phyloP scores from a whole-genome alignment of 2,113 vertebrate species.

The Ophiodon elongatus region DNA sequence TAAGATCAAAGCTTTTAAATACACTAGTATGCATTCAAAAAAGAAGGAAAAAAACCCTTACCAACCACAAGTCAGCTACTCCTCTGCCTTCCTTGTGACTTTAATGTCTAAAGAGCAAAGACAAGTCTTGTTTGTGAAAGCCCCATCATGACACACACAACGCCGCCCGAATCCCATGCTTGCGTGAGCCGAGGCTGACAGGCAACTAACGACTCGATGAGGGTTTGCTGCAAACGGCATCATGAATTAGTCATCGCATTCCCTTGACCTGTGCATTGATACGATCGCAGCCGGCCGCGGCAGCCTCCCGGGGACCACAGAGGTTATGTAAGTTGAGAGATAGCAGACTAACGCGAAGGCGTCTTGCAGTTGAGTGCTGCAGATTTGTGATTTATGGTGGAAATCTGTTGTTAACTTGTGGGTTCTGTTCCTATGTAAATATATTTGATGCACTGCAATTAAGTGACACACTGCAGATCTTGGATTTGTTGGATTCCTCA shows the following conservation, averaged over 20 bases:
- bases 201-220: conserved; percentile 60
- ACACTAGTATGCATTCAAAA: conserved; percentile 31
- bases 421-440: conserved; percentile 30
- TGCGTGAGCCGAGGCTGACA: conserved; percentile 45
- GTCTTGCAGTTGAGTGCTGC: conserved; percentile 17
- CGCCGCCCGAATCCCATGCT: conserved; percentile 30
- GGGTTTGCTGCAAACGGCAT: conserved; percentile 44
- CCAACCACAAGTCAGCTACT: neutral
- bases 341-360: conserved; percentile 6
- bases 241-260: conserved; percentile 71
- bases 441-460: conserved; percentile 19
- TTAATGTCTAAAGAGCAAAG: conserved; percentile 16
- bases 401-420: conserved; percentile 32
- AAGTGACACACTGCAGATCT: neutral
- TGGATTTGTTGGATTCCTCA: neutral
- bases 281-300: conserved; percentile 44
- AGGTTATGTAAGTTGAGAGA: conserved; percentile 65
- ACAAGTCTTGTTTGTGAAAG: conserved; percentile 56
- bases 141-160: conserved; percentile 30
- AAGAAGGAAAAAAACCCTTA: neutral
- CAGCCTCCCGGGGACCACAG: conserved; percentile 44
- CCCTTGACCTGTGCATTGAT: conserved; percentile 62
- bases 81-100: conserved; percentile 41
- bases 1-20: neutral
- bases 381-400: conserved; percentile 52